phyloP scores from a whole-genome alignment of 1,140 invertebrate species.

The Apocrypta bakeri region DNA sequence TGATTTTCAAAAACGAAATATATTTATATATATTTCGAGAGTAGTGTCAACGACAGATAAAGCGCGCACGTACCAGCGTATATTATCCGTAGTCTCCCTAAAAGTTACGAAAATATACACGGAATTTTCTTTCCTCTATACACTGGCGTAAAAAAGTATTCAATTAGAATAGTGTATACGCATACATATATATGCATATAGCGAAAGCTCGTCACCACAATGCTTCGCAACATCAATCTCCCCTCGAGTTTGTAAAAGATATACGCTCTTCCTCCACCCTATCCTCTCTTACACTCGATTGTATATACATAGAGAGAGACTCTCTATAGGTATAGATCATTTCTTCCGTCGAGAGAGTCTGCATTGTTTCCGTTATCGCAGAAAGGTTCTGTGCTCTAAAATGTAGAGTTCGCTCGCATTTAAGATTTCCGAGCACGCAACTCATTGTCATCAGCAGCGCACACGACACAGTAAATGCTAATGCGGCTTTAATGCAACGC shows the following conservation, averaged over 20 bases:
- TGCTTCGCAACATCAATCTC: background rate
- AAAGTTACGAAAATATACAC: background rate
- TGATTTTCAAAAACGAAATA: too few relatives aligned
- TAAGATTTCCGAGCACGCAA: slow-evolving; percentile 1
- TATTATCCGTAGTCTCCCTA: background rate
- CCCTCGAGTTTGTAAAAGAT: background rate
- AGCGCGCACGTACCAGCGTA: background rate
- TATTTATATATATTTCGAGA: too few relatives aligned
- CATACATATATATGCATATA: too few relatives aligned
- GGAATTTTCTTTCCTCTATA: background rate
- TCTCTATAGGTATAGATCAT: too few relatives aligned
- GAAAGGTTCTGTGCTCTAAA: background rate
- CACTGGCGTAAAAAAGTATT: too few relatives aligned
- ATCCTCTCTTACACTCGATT: background rate
- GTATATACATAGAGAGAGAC: background rate
- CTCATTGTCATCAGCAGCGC: background rate
- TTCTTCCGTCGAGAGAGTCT: too few relatives aligned
- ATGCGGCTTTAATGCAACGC: slow-evolving; percentile 11
- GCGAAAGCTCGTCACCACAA: background rate
- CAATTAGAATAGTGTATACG: too few relatives aligned
- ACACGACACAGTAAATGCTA: slow-evolving; percentile 13
- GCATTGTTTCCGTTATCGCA: slow-evolving; percentile 36
- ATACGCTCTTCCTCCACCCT: background rate
- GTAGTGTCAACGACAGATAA: background rate
- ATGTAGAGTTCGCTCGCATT: background rate